A percentile compares a stretch with the other conserved stretches of the same genome.
Conservation (phyloP, 2,888 invertebrate genomes). For the Apoda limacodes region DNA sequence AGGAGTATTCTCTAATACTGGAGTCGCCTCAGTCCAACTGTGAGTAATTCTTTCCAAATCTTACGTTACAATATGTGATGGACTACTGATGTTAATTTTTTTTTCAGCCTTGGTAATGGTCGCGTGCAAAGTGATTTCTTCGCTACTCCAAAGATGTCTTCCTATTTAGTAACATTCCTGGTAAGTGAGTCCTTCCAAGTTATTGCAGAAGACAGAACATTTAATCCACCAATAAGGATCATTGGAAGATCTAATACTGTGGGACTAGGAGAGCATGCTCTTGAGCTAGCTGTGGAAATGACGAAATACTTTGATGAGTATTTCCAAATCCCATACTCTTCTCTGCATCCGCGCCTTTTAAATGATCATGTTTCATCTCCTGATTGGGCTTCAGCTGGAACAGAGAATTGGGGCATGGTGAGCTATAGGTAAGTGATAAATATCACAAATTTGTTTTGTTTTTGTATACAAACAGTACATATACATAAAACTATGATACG, state of each 20-base stretch:
- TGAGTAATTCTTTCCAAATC: slow-evolving; percentile 23
- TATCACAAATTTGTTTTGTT: too few species aligned
- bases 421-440: slow-evolving; percentile 52
- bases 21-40: slow-evolving; percentile 29
- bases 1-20: slow-evolving; percentile 73
- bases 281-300: slow-evolving; percentile 45
- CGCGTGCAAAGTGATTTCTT: slow-evolving; percentile 47
- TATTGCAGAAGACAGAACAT: slow-evolving; percentile 40
- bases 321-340: slow-evolving; percentile 43
- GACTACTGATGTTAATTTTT: background rate
- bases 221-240: slow-evolving; percentile 46
- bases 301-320: slow-evolving; percentile 48
- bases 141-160: slow-evolving; percentile 78
- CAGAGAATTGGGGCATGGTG: slow-evolving; percentile 65
- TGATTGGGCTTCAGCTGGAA: slow-evolving; percentile 62
- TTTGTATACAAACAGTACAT: too few species aligned
- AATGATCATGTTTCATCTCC: slow-evolving; percentile 59
- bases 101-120: slow-evolving; percentile 27
- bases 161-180: slow-evolving; percentile 87
- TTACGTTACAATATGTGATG: background rate
- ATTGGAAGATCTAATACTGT: slow-evolving; percentile 53
- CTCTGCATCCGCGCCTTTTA: slow-evolving; percentile 38
- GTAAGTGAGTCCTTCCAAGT: slow-evolving; percentile 66
- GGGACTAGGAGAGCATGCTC: slow-evolving; percentile 38
- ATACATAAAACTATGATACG: too few species aligned